Evolutionary conservation across 2,113 vertebrate species (phyloP), one percentile per base, ranked within the genome.

Genomic region (Diphyllodes magnificus): DNA sequence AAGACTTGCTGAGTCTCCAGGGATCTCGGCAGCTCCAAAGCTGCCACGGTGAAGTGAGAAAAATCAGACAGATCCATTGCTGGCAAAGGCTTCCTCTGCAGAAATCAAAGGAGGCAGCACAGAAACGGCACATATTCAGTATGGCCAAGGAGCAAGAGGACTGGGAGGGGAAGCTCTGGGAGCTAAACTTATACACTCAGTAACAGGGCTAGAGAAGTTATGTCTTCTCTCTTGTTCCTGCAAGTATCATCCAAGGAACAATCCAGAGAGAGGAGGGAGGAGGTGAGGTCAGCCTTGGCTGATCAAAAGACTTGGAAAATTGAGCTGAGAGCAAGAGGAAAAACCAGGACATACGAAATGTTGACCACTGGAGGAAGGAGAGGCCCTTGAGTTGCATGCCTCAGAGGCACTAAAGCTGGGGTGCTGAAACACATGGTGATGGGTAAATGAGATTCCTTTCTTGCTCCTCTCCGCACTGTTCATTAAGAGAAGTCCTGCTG

Each of bases 1-100:
- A 96, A 97, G 95, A 71, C 88, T 93, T 19, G 5, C 91, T 76
- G 91, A 93, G 94, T 94, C 97, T 94, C 96, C 73, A 75, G 95
- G 88, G 96, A 96, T 81, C 85, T 73, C 9, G 1, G 60, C 4
- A 4, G 78, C 91, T 96, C 94, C 83, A 93, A 93, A 96, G 81
- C 92, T 95, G 93, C 92, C 17, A 40, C 6, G 0, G 54, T 30
- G 16, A 88, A 92, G 78, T 57, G 76, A 95, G 86, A 80, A 92
- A 95, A 94, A 93, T 91, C 90, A 96, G 86, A 92, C 73, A 87
- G 27, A 80, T 81, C 42, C 59, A 69, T 83, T 68, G 71, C 79
- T 78, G 90, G 76, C 37, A 82, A 94, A 95, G 69, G 88, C 86
- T 88, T 94, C 33, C 80, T 84, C 66, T 80, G 84, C 45, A 88